A percentile compares a stretch with the other conserved stretches of the same genome.
These are phyloP conservation scores for Oxyscelio sp. DNA, from an alignment of 2,888 invertebrate species.

Conservation along the genomic window DNA sequence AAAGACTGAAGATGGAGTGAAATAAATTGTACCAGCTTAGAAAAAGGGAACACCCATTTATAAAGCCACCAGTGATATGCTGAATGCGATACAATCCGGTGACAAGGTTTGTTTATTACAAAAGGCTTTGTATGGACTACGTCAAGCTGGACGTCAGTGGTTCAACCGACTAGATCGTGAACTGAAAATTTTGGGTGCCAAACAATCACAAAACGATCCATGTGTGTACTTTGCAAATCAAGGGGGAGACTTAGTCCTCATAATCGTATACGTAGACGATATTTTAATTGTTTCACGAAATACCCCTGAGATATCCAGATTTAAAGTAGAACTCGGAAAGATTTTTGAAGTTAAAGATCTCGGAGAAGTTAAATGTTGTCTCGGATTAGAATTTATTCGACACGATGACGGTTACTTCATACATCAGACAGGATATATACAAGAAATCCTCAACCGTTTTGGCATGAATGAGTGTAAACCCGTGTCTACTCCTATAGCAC, in stretches of 20 bases:
- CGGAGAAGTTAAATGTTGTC: not conserved
- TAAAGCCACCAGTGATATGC: too few species aligned
- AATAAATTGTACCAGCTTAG: too few species aligned
- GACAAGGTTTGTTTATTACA: too few species aligned
- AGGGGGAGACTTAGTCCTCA: not conserved
- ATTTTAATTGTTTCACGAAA: not conserved
- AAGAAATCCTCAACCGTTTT: not conserved
- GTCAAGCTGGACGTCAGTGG: constrained; percentile 10
- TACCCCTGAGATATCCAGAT: not conserved
- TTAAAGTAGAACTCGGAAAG: not conserved
- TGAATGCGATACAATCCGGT: too few species aligned
- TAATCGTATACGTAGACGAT: not conserved
- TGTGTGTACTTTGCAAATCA: constrained; percentile 15
- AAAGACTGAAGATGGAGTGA: too few species aligned
- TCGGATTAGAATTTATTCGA: not conserved
- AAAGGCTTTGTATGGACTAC: not conserved
- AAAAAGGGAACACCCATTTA: too few species aligned
- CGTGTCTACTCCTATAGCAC: not conserved
- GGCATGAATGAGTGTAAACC: not conserved
- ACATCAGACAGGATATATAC: not conserved
- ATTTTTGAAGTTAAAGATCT: not conserved
- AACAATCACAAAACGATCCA: not conserved
- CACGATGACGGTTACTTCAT: not conserved
- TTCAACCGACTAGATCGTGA: constrained; percentile 7
- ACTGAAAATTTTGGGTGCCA: not conserved